phyloP scores from a whole-genome alignment of 2,113 vertebrate genomes.

The Chaenocephalus aceratus region DNA sequence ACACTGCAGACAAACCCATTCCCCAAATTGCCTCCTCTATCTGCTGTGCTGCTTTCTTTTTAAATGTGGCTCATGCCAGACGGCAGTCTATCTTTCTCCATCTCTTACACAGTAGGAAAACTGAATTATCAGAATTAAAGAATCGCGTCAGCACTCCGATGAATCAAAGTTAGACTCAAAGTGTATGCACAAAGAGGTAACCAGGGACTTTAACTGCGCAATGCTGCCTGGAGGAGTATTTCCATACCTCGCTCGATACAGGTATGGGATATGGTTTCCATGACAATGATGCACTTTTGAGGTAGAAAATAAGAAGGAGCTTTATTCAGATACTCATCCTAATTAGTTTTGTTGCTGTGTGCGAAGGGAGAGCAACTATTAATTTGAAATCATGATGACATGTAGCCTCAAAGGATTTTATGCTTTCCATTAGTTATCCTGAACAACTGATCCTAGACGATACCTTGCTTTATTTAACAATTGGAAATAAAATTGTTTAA shows the following conservation, averaged over 20 bases:
- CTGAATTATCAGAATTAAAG: conserved; percentile 56
- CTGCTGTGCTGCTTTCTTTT: conserved; percentile 21
- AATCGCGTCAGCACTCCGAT: conserved; percentile 33
- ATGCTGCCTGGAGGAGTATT: conserved; percentile 27
- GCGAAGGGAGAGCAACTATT: conserved; percentile 51
- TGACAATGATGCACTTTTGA: conserved; percentile 66
- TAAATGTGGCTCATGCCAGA: conserved; percentile 13
- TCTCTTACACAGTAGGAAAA: conserved; percentile 41
- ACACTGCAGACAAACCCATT: conserved; percentile 15
- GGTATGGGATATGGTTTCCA: conserved; percentile 66
- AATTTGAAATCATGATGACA: conserved; percentile 51
- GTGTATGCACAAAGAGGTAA: conserved; percentile 45
- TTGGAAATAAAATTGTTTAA: not conserved
- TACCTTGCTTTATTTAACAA: not conserved
- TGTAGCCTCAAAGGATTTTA: not conserved
- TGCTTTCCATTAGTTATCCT: conserved; percentile 30
- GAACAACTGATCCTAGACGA: not conserved
- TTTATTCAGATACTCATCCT: conserved; percentile 21
- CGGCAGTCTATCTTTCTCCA: conserved; percentile 5
- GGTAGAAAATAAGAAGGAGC: conserved; percentile 42
- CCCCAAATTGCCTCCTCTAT: conserved; percentile 9
- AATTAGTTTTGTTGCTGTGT: conserved; percentile 49
- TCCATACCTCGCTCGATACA: conserved; percentile 27
- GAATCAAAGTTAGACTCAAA: conserved; percentile 58
- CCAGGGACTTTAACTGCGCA: conserved; percentile 13